Percentiles rank a stretch among this genome's conserved stretches.
These are phyloP conservation scores for Apostichopus californicus DNA, from an alignment of 35 echinoderm and acorn worm species.

Conservation along the genomic window DNA sequence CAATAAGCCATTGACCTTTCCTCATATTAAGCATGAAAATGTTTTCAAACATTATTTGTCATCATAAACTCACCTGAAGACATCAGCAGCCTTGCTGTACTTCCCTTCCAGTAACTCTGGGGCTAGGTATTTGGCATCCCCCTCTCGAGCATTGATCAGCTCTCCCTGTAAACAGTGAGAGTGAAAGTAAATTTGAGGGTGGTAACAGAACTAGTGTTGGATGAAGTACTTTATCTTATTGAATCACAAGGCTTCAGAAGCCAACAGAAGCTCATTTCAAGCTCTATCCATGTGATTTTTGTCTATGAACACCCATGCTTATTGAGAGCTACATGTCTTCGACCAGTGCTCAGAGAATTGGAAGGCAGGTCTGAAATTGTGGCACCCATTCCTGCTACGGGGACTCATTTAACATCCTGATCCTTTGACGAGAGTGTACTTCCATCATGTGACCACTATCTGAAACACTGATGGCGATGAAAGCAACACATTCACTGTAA, in stretches of 20 bases:
- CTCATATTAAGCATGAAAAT: background rate
- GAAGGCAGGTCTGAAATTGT: background rate
- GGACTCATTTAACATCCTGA: no score
- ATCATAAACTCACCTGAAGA: conserved; percentile 10
- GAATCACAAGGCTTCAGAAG: no score
- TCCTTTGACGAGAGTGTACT: no score
- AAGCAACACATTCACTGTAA: no score
- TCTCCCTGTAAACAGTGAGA: conserved; percentile 58
- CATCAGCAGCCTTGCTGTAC: background rate
- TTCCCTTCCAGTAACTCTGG: no score
- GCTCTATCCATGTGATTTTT: background rate
- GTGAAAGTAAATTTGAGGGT: background rate
- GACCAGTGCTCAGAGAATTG: background rate
- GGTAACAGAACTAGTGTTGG: background rate
- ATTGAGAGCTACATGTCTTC: background rate
- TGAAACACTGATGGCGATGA: no score
- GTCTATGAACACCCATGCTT: background rate
- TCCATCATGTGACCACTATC: no score
- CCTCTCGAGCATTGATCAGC: conserved; percentile 77
- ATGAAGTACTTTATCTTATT: background rate
- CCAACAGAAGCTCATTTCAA: no score
- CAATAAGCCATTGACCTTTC: no score
- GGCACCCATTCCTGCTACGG: no score
- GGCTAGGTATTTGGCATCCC: conserved; percentile 87
- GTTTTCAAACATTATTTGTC: background rate